These are phyloP conservation scores for Ophion slaviceki DNA, from an alignment of 2,888 invertebrate species.

Conservation along the genomic window DNA sequence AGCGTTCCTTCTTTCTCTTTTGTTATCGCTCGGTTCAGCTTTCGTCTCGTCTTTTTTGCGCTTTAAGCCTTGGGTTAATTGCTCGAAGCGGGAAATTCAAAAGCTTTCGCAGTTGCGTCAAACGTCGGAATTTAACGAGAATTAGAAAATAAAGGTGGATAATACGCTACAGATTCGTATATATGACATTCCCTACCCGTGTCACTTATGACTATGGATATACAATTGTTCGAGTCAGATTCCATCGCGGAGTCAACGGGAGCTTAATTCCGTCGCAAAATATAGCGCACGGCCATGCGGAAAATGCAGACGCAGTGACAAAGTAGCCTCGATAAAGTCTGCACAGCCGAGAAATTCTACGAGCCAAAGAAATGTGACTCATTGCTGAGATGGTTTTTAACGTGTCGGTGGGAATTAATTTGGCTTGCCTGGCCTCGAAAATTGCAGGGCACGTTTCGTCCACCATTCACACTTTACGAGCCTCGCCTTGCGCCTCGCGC, in stretches of 20 bases:
- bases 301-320: no score
- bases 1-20: background rate
- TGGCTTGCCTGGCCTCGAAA: background rate
- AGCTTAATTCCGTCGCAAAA: no score
- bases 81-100: slow-evolving; percentile 22
- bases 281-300: no score
- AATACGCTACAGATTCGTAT: background rate
- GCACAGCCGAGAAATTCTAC: no score
- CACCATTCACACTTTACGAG: background rate
- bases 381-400: background rate
- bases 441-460: background rate
- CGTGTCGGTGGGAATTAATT: background rate
- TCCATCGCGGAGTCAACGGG: no score
- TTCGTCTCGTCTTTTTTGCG: background rate
- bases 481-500: background rate
- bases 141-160: background rate
- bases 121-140: slow-evolving; percentile 11
- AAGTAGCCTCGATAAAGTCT: no score
- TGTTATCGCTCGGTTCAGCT: slow-evolving; percentile 13
- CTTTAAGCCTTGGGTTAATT: slow-evolving; percentile 35
- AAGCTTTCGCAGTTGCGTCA: background rate
- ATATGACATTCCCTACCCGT: background rate
- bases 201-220: background rate
- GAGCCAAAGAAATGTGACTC: background rate
- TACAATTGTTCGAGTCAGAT: no score